A percentile compares a stretch with the other conserved stretches of the same genome.
These are phyloP conservation scores for Hyposoter didymator DNA, from an alignment of 2,888 invertebrate genomes.

Conservation along the genomic window DNA sequence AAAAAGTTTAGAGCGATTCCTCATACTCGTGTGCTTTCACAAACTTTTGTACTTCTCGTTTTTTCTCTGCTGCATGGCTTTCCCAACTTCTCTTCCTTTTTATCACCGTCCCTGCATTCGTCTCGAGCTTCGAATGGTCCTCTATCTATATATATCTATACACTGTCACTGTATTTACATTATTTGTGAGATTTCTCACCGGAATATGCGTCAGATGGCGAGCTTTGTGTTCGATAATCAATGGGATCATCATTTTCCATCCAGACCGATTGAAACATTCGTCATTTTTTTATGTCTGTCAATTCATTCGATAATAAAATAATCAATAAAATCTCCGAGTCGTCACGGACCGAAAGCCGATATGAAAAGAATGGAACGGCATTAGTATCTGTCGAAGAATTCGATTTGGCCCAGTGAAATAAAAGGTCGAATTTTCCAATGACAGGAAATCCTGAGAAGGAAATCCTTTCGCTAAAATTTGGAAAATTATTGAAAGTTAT, in stretches of 20 bases:
- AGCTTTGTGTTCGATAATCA: neutral
- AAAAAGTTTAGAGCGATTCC: conserved; percentile 62
- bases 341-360: neutral
- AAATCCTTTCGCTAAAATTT: neutral
- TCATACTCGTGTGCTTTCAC: conserved; percentile 49
- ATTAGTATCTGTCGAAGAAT: neutral
- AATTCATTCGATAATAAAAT: neutral
- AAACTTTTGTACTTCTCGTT: conserved; percentile 44
- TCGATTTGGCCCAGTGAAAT: neutral
- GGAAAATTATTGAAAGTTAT: neutral
- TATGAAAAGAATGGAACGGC: neutral
- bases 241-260: neutral
- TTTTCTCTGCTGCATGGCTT: neutral
- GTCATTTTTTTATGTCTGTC: neutral
- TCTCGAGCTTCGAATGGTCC: neutral
- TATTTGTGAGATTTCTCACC: neutral
- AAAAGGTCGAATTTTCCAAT: neutral
- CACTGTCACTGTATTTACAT: neutral
- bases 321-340: neutral
- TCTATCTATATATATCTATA: neutral
- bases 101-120: neutral
- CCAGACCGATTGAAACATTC: neutral
- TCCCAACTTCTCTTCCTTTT: conserved; percentile 22
- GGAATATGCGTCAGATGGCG: neutral
- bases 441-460: neutral